A percentile compares a stretch with the other conserved stretches of the same genome.
Evolutionary conservation across 2,113 vertebrate genomes (phyloP).

Genomic region (Cebus imitator): DNA sequence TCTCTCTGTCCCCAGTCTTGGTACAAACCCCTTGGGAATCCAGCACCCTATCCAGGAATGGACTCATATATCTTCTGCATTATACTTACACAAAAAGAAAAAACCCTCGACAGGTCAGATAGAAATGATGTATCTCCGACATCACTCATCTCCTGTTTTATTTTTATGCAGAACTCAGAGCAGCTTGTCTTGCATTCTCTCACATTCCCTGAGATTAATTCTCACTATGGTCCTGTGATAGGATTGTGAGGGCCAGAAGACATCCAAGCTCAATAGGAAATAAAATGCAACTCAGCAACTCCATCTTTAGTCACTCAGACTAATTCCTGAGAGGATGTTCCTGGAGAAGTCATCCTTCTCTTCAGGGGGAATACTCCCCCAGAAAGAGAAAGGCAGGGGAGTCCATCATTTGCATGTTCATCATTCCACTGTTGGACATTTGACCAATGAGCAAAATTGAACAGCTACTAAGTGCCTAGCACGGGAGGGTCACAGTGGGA

Average conservation of each 20-base stretch:
- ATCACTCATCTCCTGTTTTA: not conserved
- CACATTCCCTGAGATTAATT: slow-evolving; percentile 56
- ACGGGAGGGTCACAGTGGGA: fast-evolving
- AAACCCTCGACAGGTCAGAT: not conserved
- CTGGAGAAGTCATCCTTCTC: fast-evolving
- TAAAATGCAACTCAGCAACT: not conserved
- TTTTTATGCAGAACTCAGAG: slow-evolving; percentile 56
- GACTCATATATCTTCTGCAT: not conserved
- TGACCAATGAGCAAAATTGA: not conserved
- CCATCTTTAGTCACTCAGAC: not conserved
- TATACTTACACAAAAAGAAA: not conserved
- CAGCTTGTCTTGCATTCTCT: not conserved
- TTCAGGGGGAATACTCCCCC: fast-evolving
- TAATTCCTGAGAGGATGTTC: not conserved
- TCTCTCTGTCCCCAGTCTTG: not conserved
- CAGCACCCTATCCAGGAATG: not conserved
- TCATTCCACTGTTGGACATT: fast-evolving
- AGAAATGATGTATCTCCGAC: not conserved
- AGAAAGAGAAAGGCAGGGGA: fast-evolving
- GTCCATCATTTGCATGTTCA: fast-evolving
- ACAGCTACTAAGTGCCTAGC: fast-evolving
- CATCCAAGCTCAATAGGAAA: not conserved
- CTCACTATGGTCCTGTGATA: not conserved
- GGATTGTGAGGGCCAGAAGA: not conserved
- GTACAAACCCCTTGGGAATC: not conserved